Evolutionary conservation across 2,888 invertebrate genomes (phyloP).

Genomic region (Lycaena phlaeas): DNA sequence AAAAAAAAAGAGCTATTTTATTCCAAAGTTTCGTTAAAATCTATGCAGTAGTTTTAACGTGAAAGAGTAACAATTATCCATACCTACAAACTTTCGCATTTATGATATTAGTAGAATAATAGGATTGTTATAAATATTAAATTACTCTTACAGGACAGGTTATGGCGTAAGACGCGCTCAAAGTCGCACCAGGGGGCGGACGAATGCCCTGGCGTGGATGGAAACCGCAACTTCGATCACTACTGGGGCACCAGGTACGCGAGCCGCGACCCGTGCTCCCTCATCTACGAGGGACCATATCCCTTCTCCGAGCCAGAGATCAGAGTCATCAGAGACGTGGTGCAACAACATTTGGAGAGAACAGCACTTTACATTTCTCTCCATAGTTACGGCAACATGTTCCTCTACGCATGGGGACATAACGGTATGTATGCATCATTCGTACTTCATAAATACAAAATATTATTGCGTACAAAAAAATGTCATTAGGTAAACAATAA

Average conservation of each 20-base stretch:
- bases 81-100: no score
- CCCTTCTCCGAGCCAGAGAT: conserved; percentile 81
- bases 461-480: no score
- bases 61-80: no score
- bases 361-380: conserved; percentile 79
- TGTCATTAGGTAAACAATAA: no score
- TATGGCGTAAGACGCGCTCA: conserved; percentile 82
- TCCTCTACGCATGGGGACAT: conserved; percentile 81
- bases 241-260: conserved; percentile 75
- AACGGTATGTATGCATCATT: conserved; percentile 53
- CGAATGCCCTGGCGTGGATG: conserved; percentile 80
- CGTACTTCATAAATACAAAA: no score
- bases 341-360: conserved; percentile 58
- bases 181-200: conserved; percentile 43
- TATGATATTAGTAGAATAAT: no score
- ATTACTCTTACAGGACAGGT: conserved; percentile 71
- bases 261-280: conserved; percentile 69
- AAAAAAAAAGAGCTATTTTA: no score
- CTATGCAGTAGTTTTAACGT: no score
- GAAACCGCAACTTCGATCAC: conserved; percentile 83
- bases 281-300: conserved; percentile 75
- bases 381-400: conserved; percentile 81
- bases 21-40: no score
- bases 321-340: conserved; percentile 69
- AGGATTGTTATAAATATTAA: no score